Evolutionary conservation across 92 coral and sea anemone genomes (phyloP).

Genomic region (Muricea muricata): DNA sequence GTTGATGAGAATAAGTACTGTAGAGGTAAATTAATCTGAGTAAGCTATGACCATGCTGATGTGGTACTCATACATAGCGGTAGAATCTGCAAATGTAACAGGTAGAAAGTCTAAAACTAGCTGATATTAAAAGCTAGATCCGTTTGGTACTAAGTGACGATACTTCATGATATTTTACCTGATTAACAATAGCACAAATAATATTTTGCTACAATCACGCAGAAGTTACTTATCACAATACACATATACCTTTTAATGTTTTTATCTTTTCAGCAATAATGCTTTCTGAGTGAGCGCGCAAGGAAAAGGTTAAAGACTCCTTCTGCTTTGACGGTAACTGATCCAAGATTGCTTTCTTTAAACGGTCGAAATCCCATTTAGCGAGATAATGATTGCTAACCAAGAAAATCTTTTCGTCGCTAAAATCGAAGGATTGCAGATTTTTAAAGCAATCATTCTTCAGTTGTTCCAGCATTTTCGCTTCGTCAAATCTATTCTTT

Average conservation of each 20-base stretch:
- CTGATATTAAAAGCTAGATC: too few species aligned
- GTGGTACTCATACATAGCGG: too few species aligned
- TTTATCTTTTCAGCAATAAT: constrained; percentile 13
- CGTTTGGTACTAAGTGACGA: too few species aligned
- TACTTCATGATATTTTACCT: background rate
- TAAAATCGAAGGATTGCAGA: background rate
- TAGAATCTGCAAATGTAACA: too few species aligned
- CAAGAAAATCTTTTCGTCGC: constrained; percentile 19
- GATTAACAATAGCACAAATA: too few species aligned
- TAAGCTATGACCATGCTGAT: too few species aligned
- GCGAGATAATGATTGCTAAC: constrained; percentile 28
- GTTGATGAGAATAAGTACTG: background rate
- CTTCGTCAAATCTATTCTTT: constrained; percentile 25
- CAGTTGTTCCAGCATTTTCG: constrained; percentile 3
- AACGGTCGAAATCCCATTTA: constrained; percentile 49
- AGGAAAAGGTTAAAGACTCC: constrained; percentile 13
- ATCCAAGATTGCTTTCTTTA: constrained; percentile 41
- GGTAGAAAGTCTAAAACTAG: too few species aligned
- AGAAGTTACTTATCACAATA: too few species aligned
- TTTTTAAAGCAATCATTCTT: background rate
- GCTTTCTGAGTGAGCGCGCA: background rate
- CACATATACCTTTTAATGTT: background rate
- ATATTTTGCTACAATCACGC: background rate
- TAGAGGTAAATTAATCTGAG: background rate
- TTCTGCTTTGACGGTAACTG: constrained; percentile 18